Conservation (phyloP, 1,140 invertebrate genomes). For the Apolygus lucorum region DNA sequence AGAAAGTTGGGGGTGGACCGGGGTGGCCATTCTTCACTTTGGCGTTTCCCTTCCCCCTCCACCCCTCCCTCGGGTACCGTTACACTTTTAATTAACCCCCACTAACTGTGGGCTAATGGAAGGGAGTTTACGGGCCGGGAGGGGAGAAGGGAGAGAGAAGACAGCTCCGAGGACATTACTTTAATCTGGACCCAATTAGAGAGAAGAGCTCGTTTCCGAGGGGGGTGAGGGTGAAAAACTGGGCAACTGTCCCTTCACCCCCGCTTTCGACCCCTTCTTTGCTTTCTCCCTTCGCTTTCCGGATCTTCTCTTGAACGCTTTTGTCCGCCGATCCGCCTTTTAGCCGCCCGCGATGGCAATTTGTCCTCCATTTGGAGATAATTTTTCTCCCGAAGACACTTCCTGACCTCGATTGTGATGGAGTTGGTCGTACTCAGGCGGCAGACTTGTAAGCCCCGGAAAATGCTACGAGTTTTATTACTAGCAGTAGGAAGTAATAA, state of each 20-base stretch:
- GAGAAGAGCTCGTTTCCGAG: neutral
- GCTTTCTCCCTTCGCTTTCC: neutral
- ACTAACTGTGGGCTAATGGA: constrained; percentile 10
- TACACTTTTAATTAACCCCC: constrained; percentile 10
- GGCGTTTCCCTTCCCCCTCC: neutral
- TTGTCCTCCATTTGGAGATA: too few species aligned
- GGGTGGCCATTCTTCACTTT: neutral
- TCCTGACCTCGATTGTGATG: too few species aligned
- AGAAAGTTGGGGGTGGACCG: neutral
- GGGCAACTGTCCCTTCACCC: neutral
- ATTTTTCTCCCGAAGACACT: too few species aligned
- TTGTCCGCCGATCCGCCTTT: neutral
- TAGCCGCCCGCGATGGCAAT: too few species aligned
- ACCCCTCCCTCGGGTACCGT: neutral
- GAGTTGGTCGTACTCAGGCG: too few species aligned
- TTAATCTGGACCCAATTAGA: constrained; percentile 15
- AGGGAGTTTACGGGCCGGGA: neutral
- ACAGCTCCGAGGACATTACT: constrained; percentile 14
- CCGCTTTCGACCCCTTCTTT: neutral
- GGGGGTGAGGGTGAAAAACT: constrained; percentile 10
- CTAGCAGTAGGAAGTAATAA: too few species aligned
- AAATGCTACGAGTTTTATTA: too few species aligned
- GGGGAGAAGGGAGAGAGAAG: neutral
- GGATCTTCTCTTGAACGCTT: neutral
- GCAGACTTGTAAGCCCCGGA: too few species aligned